Conservation (phyloP, 2,113 vertebrate genomes). For the Dipodomys ordii region DNA sequence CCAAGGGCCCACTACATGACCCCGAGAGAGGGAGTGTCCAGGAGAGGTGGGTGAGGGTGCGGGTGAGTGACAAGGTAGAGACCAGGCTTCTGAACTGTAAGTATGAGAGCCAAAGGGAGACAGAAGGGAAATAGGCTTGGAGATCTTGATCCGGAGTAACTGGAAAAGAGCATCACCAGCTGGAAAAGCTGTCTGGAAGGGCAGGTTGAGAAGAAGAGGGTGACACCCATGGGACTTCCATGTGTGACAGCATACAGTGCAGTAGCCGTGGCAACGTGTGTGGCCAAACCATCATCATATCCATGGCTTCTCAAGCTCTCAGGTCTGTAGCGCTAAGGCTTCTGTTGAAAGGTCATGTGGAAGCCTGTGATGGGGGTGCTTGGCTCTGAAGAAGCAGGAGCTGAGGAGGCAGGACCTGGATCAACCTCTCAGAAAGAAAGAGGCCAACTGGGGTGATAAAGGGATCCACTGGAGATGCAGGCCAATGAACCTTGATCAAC, state of each 20-base stretch:
- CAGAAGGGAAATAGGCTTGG: neutral
- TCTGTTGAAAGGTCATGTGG: neutral
- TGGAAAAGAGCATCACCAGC: neutral
- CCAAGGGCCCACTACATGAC: neutral
- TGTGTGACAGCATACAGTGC: fast-evolving
- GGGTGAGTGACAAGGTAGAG: neutral
- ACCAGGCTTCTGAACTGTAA: neutral
- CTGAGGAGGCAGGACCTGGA: neutral
- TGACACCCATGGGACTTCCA: neutral
- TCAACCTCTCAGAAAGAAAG: neutral
- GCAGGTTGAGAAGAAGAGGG: neutral
- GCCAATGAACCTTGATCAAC: neutral
- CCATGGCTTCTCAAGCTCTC: neutral
- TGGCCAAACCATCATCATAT: fast-evolving
- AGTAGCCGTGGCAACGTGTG: neutral
- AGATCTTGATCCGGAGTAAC: neutral
- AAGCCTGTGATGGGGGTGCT: neutral
- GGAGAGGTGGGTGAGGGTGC: neutral
- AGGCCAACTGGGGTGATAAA: neutral
- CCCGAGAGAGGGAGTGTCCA: neutral
- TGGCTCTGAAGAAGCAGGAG: neutral
- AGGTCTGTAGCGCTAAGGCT: neutral
- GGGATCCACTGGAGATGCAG: neutral
- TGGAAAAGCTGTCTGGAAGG: neutral
- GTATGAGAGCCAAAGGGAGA: neutral